These are phyloP conservation scores for Crematogaster levior DNA, from an alignment of 2,888 invertebrate species.

Conservation along the genomic window DNA sequence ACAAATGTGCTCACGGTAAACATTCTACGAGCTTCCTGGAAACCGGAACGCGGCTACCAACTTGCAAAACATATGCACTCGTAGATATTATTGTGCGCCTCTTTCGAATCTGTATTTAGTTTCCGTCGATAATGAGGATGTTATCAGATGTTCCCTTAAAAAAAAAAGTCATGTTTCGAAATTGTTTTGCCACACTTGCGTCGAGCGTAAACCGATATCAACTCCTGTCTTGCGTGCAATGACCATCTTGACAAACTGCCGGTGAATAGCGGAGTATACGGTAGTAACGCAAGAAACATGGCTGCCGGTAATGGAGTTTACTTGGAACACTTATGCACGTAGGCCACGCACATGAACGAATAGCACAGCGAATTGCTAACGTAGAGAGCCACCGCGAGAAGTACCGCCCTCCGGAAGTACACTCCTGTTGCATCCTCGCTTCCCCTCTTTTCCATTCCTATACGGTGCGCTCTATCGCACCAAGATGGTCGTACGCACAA, in stretches of 20 bases:
- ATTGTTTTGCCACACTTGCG: neutral
- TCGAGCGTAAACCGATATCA: constrained; percentile 19
- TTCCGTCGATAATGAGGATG: neutral
- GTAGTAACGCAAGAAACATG: constrained; percentile 75
- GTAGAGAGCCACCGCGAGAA: constrained; percentile 50
- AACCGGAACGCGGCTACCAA: constrained; percentile 72
- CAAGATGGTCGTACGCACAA: constrained; percentile 3
- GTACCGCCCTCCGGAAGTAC: constrained; percentile 82
- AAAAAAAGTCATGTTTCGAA: neutral
- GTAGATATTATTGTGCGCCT: constrained; percentile 73
- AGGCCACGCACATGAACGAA: constrained; percentile 69
- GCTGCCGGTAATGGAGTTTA: constrained; percentile 77
- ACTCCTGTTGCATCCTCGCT: constrained; percentile 73
- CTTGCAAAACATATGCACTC: constrained; percentile 80
- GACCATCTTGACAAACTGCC: constrained; percentile 49
- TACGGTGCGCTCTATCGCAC: constrained; percentile 10
- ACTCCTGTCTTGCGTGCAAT: constrained; percentile 10
- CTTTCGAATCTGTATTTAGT: constrained; percentile 63
- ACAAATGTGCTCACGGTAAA: constrained; percentile 78
- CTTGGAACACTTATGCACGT: constrained; percentile 74
- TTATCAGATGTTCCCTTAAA: constrained; percentile 13
- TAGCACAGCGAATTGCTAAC: constrained; percentile 65
- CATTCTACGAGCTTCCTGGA: constrained; percentile 76
- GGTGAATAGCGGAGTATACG: constrained; percentile 60
- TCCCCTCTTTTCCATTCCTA: constrained; percentile 15